These are phyloP conservation scores for Spinus olivaceus DNA, from an alignment of 2,797 vertebrate species.

Conservation along the genomic window DNA sequence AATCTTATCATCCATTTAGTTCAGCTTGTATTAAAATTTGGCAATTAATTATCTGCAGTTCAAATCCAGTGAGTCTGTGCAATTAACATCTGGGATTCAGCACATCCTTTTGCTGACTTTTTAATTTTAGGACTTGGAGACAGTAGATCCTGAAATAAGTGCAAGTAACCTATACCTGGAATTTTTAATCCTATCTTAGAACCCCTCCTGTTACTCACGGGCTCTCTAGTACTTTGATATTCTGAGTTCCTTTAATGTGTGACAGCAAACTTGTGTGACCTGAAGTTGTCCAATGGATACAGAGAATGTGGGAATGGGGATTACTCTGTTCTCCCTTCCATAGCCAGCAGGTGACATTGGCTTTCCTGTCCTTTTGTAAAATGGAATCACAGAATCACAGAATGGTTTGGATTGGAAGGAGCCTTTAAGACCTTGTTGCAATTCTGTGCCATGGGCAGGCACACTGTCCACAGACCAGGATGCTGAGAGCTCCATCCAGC, in stretches of 20 bases:
- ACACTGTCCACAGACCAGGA: neutral
- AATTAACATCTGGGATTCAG: slow-evolving; percentile 75
- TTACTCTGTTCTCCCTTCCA: neutral
- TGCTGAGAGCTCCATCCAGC: neutral
- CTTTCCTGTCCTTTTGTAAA: neutral
- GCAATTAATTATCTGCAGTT: slow-evolving; percentile 78
- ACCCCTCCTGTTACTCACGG: neutral
- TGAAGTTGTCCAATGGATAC: neutral
- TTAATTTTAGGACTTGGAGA: slow-evolving; percentile 67
- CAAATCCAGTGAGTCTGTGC: slow-evolving; percentile 72
- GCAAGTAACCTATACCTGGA: neutral
- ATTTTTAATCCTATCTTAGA: neutral
- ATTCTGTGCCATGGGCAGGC: neutral
- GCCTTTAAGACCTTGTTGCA: neutral
- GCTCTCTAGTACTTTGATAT: neutral
- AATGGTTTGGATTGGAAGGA: neutral
- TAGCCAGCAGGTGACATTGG: neutral
- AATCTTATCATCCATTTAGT: slow-evolving; percentile 67
- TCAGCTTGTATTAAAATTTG: slow-evolving; percentile 67
- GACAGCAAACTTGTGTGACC: neutral
- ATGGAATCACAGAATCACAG: neutral
- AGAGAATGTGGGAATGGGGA: neutral
- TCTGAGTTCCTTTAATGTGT: neutral
- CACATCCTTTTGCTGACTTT: slow-evolving; percentile 71
- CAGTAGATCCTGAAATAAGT: slow-evolving; percentile 40